Evolutionary conservation across 1,140 invertebrate genomes (phyloP).

Genomic region (Branchinecta lindahli): DNA sequence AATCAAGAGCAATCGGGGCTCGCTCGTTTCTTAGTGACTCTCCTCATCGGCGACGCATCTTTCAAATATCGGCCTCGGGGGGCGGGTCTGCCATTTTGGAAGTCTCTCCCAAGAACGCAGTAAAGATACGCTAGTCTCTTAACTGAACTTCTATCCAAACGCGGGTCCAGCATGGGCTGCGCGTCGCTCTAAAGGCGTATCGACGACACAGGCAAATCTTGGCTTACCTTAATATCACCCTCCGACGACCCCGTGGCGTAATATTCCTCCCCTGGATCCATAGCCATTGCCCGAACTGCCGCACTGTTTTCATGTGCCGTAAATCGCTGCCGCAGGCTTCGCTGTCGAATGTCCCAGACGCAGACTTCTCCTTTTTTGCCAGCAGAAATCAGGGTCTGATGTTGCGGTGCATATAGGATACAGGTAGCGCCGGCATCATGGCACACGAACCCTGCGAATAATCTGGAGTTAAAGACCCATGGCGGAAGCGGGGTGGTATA

Average conservation of each 20-base stretch:
- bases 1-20: no score
- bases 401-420: slow-evolving; percentile 76
- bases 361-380: slow-evolving; percentile 92
- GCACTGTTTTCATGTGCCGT: slow-evolving; percentile 44
- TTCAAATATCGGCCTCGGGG: no score
- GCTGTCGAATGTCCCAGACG: slow-evolving; percentile 81
- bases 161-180: no score
- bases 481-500: no score
- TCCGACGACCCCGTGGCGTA: slow-evolving; percentile 96
- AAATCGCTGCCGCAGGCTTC: slow-evolving; percentile 71
- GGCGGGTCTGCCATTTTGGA: no score
- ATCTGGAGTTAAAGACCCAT: slow-evolving; percentile 11
- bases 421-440: slow-evolving; percentile 77
- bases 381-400: slow-evolving; percentile 79
- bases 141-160: no score
- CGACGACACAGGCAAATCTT: background rate
- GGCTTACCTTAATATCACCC: slow-evolving; percentile 86
- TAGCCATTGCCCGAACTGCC: slow-evolving; percentile 80
- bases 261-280: slow-evolving; percentile 88
- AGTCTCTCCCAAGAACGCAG: no score
- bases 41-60: no score
- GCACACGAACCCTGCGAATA: slow-evolving; percentile 60
- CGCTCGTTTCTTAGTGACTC: no score
- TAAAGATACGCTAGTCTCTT: no score
- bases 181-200: no score